Evolutionary conservation across 2,113 vertebrate genomes (phyloP).

Genomic region (Colius striatus): DNA sequence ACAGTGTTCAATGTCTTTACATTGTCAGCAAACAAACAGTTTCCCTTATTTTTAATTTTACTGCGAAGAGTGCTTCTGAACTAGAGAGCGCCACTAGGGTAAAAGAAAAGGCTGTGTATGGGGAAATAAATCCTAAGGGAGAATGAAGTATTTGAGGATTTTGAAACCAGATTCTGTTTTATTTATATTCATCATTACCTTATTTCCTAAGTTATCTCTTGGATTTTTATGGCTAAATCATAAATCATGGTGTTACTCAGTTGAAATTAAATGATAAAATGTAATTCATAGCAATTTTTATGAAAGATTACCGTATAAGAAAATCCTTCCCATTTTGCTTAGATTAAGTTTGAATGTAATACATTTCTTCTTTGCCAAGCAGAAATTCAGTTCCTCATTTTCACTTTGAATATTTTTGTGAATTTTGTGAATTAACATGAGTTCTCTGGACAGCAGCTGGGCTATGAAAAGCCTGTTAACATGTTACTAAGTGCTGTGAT

Average conservation of each 20-base stretch:
- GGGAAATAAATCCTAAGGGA: not conserved
- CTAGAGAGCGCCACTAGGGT: not conserved
- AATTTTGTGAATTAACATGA: not conserved
- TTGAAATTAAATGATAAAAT: not conserved
- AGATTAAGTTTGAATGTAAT: not conserved
- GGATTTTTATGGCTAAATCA: not conserved
- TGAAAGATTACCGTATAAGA: not conserved
- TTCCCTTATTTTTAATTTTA: not conserved
- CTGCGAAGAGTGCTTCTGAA: not conserved
- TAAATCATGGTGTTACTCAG: not conserved
- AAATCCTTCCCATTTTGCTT: not conserved
- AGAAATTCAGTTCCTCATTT: not conserved
- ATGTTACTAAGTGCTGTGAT: not conserved
- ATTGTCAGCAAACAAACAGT: not conserved
- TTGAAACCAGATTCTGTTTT: not conserved
- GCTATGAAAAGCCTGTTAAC: rapidly evolving
- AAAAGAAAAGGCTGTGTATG: not conserved
- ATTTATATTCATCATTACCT: not conserved
- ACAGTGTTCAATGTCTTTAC: not conserved
- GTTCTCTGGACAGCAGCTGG: not conserved
- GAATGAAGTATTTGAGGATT: not conserved
- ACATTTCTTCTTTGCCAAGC: not conserved
- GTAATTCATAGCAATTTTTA: not conserved
- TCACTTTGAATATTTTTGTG: not conserved
- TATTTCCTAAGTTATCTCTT: not conserved